Base-by-base conservation (phyloP, 2,797 vertebrate genomes). In the Anguilla megastoma region DNA sequence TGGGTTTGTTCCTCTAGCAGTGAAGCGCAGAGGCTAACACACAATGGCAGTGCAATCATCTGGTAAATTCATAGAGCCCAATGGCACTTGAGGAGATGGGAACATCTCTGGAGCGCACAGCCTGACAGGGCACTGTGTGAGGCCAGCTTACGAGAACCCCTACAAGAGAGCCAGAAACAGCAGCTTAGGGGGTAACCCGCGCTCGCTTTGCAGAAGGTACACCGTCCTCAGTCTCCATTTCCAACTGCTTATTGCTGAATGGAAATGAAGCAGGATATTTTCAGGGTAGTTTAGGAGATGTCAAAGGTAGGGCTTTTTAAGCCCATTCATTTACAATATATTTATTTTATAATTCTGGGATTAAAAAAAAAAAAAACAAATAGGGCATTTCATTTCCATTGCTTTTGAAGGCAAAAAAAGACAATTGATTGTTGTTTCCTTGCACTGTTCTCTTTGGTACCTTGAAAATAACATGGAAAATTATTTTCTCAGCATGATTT, bases 221-320 rank as follows among this genome's bases (percentile, higher is more conserved):
- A 18, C 12, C 16, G 41, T 79, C 74, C 16, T 7, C 86, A 84
- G 54, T 36, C 85, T 88, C 82, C 50, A 9, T 71, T 79, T 80
- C 5, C 79, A 48, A 41, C 9, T 54, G 82, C 48, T 92, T 90
- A 89, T 91, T 93, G 89, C 92, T 93, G 93, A 66, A 66, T 66
- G 63, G 24, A 66, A 66, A 66, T 27, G 63, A 66, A 27, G 63
- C 24, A 27, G 63, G 24, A 66, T 66, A 66, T 27, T 3, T 66
- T 66, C 24, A 66, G 5, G 24, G 14, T 92, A 94, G 93, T 94
- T 92, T 93, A 93, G 93, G 93, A 92, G 92, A 93, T 94, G 93
- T 93, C 90, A 94, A 92, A 94, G 92, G 89, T 87, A 91, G 94
- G 10, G 69, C n/a, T 66, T 66, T n/a, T 79, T n/a, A 66, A n/a